These are phyloP conservation scores for Chauna torquata DNA, from an alignment of 2,113 vertebrate species.

Conservation along the genomic window DNA sequence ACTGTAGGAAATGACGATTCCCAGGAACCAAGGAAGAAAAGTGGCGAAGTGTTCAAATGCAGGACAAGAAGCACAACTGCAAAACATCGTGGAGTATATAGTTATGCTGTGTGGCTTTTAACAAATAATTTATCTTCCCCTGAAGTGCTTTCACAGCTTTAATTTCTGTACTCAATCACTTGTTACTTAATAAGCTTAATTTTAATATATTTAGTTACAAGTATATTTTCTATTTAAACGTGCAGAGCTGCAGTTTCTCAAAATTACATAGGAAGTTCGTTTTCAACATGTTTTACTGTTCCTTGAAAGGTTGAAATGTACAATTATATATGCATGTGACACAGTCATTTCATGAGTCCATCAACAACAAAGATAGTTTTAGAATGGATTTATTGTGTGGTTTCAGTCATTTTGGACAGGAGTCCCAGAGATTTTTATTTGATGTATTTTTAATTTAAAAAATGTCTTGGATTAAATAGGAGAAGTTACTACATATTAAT, in stretches of 20 bases:
- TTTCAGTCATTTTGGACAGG: slow-evolving; percentile 1
- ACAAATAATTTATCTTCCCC: neutral
- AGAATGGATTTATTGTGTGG: slow-evolving; percentile 38
- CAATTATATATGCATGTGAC: neutral
- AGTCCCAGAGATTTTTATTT: neutral
- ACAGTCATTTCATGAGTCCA: neutral
- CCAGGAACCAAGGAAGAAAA: rapidly evolving
- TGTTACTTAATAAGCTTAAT: neutral
- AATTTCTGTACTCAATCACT: neutral
- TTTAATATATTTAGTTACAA: neutral
- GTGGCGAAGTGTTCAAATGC: neutral
- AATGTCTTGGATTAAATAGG: neutral
- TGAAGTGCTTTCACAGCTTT: neutral
- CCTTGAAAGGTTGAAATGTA: neutral
- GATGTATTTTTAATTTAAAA: slow-evolving; percentile 52
- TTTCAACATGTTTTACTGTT: neutral
- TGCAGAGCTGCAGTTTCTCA: neutral
- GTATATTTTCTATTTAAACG: neutral
- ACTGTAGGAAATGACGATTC: neutral
- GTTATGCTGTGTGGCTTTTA: neutral
- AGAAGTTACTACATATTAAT: slow-evolving; percentile 39
- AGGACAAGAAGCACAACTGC: neutral
- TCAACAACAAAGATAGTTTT: neutral
- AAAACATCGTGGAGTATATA: neutral
- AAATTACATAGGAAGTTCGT: neutral